phyloP scores from a whole-genome alignment of 1,140 invertebrate species.

The Camponotus floridanus region DNA sequence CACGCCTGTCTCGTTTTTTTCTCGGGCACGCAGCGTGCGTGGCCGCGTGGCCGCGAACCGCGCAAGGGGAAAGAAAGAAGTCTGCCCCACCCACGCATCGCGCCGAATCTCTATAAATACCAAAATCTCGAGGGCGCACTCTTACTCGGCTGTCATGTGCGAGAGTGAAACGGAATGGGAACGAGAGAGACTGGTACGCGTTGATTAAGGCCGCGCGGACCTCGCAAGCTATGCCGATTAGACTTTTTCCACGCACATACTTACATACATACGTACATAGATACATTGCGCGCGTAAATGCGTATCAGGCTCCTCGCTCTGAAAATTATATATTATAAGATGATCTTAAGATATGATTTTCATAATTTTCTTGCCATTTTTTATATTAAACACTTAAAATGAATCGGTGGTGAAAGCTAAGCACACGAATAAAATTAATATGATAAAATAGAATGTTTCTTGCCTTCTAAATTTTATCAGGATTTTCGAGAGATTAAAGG shows the following conservation, averaged over 20 bases:
- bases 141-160: conserved; percentile 9
- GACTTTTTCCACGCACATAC: not conserved
- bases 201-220: conserved; percentile 45
- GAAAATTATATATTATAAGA: not conserved
- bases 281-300: no score
- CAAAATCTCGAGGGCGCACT: conserved; percentile 45
- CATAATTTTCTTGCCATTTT: not conserved
- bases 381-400: not conserved
- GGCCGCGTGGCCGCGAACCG: conserved; percentile 49
- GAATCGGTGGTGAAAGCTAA: not conserved
- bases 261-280: not conserved
- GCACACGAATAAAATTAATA: not conserved
- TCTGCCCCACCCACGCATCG: conserved; percentile 74
- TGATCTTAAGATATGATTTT: not conserved
- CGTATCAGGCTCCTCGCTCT: not conserved
- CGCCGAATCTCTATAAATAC: conserved; percentile 77
- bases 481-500: not conserved
- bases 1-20: conserved; percentile 34
- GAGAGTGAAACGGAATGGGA: not conserved
- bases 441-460: not conserved
- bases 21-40: conserved; percentile 21
- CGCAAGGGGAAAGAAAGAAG: conserved; percentile 49
- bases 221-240: not conserved
- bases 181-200: conserved; percentile 17
- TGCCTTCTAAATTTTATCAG: not conserved